phyloP scores from a whole-genome alignment of 1,140 invertebrate species.

The Calephelis virginiensis region DNA sequence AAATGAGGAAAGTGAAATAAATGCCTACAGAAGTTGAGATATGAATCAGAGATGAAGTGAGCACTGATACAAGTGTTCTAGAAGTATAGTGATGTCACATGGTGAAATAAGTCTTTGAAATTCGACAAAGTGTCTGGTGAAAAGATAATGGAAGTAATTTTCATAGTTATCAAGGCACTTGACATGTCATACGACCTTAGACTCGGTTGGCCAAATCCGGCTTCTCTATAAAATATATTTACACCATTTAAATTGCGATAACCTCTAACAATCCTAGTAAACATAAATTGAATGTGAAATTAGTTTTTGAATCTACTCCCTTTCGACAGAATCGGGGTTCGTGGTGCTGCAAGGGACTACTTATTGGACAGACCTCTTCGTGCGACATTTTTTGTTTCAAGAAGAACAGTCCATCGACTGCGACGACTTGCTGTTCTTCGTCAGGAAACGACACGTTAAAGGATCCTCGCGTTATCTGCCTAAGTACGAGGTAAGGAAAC shows the following conservation, averaged over 20 bases:
- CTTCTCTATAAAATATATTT: constrained; percentile 1
- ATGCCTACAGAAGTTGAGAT: not conserved
- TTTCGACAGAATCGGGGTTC: constrained; percentile 87
- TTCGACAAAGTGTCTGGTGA: not conserved
- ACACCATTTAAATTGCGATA: constrained; percentile 5
- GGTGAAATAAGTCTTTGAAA: not conserved
- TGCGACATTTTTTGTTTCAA: constrained; percentile 95
- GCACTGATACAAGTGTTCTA: too few relatives aligned
- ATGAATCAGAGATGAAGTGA: too few relatives aligned
- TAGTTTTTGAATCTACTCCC: not conserved
- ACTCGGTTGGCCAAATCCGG: not conserved
- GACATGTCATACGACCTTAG: constrained; percentile 19
- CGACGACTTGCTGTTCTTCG: constrained; percentile 97
- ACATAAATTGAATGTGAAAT: constrained; percentile 6
- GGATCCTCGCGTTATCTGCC: constrained; percentile 90
- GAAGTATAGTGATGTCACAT: not conserved
- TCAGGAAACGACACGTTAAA: constrained; percentile 93
- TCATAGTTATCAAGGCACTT: constrained; percentile 21
- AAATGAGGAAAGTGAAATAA: not conserved
- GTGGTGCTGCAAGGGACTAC: constrained; percentile 94
- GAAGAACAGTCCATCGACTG: constrained; percentile 89
- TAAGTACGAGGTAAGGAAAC: constrained; percentile 88
- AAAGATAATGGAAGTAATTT: not conserved
- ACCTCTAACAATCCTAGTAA: not conserved
- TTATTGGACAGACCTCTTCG: constrained; percentile 97